Conservation (phyloP, 2,888 invertebrate genomes). For the Acronicta leporina region DNA sequence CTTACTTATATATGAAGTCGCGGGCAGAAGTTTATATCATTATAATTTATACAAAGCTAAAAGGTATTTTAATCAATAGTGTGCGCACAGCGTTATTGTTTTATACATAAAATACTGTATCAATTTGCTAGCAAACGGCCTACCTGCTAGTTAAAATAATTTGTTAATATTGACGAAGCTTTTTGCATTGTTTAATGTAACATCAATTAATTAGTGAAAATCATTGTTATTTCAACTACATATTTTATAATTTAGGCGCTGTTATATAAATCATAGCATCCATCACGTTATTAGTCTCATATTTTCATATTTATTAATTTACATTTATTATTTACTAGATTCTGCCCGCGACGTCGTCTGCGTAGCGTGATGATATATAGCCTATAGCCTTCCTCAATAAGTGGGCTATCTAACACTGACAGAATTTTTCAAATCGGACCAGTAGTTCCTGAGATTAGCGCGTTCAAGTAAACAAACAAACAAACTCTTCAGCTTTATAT, state of each 20-base stretch:
- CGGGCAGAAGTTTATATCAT: no score
- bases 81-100: not conserved
- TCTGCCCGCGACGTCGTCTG: no score
- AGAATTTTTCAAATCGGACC: no score
- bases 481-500: no score
- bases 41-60: not conserved
- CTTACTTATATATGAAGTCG: no score
- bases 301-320: not conserved
- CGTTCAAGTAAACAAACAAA: no score
- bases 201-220: conserved; percentile 5
- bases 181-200: not conserved
- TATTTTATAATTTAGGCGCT: not conserved
- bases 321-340: no score
- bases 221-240: conserved; percentile 3
- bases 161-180: not conserved
- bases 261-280: not conserved
- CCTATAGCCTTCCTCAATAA: no score
- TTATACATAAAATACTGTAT: not conserved
- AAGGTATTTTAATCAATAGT: not conserved
- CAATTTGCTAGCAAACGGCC: not conserved
- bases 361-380: no score
- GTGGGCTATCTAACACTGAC: no score
- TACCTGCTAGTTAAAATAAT: not conserved
- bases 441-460: no score
- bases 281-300: no score